These are phyloP conservation scores for Heterodera schachtii DNA, from an alignment of 1,140 invertebrate species.

Conservation along the genomic window DNA sequence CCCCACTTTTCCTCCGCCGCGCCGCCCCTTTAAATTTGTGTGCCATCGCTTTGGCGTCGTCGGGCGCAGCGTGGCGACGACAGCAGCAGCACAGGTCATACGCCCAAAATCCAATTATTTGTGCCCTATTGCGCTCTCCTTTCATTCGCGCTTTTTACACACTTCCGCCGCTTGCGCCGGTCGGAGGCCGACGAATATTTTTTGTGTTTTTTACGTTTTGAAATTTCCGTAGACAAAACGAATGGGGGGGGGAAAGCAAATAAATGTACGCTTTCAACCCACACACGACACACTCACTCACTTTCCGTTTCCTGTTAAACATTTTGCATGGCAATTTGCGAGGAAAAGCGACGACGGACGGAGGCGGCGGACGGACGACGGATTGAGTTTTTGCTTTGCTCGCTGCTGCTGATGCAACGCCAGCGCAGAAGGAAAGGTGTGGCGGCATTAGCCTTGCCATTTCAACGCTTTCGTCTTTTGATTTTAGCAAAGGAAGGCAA, in stretches of 20 bases:
- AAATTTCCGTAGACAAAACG: not conserved
- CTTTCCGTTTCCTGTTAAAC: not conserved
- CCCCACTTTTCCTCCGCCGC: too few relatives aligned
- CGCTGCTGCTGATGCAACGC: too few relatives aligned
- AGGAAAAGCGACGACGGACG: not conserved
- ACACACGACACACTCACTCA: not conserved
- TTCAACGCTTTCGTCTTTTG: not conserved
- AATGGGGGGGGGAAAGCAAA: not conserved
- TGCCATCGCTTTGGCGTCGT: not conserved
- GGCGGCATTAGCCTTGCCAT: not conserved
- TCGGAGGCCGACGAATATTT: not conserved
- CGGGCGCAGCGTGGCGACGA: not conserved
- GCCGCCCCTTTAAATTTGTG: not conserved
- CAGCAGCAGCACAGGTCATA: not conserved
- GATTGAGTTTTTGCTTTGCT: not conserved
- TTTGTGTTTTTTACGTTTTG: not conserved
- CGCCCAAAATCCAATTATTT: not conserved
- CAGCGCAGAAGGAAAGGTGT: not conserved
- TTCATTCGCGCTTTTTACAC: not conserved
- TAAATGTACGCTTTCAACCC: not conserved
- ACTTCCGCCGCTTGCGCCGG: not conserved
- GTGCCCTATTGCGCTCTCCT: not conserved
- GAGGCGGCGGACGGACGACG: too few relatives aligned
- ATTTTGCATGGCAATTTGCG: constrained; percentile 1
- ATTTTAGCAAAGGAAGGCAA: not conserved